Evolutionary conservation across 2,113 vertebrate genomes (phyloP).

Genomic region (Sardina pilchardus): DNA sequence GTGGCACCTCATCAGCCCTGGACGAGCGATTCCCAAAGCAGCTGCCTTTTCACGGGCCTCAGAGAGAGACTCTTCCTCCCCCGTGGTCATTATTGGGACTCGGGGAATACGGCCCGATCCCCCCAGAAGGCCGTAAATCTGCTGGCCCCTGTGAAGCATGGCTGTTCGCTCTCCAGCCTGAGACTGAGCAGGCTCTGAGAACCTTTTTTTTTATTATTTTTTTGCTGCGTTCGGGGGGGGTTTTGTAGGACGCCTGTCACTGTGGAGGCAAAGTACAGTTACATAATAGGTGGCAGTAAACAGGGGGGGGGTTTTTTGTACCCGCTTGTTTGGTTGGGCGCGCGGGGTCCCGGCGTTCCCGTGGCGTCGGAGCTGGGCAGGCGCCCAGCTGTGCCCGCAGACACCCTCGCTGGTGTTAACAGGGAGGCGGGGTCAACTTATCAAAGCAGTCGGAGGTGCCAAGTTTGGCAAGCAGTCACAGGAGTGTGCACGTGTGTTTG

Average conservation of each 20-base stretch:
- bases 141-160: background rate
- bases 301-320: background rate
- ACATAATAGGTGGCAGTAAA: conserved; percentile 15
- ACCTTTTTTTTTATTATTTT: background rate
- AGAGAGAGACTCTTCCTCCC: background rate
- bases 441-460: conserved; percentile 13
- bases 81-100: background rate
- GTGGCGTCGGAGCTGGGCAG: conserved; percentile 7
- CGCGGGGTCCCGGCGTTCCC: background rate
- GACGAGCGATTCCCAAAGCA: conserved; percentile 12
- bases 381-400: background rate
- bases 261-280: background rate
- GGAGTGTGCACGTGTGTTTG: background rate
- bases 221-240: background rate
- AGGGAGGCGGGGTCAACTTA: conserved; percentile 10
- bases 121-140: background rate
- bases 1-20: conserved; percentile 33
- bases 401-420: conserved; percentile 22
- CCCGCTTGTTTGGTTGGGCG: background rate
- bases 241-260: background rate
- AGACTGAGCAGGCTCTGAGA: conserved; percentile 11
- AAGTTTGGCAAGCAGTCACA: conserved; percentile 20
- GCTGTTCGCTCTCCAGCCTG: background rate
- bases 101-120: background rate
- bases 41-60: conserved; percentile 8